Evolutionary conservation across 1,140 invertebrate genomes (phyloP).

Genomic region (Leptonema lineaticorne): DNA sequence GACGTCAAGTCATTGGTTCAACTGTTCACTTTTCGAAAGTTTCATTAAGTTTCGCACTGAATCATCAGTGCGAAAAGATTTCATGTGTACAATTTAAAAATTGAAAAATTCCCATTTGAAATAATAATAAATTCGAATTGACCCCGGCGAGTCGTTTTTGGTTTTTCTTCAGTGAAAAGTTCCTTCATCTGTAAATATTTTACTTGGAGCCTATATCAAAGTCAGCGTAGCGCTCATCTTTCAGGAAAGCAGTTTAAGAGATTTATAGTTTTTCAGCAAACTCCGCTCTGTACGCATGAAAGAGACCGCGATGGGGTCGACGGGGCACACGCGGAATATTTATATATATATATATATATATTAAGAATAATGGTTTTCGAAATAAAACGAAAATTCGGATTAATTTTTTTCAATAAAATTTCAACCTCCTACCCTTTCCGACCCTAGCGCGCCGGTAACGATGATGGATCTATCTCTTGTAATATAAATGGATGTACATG

Average conservation of each 20-base stretch:
- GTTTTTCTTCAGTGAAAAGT: too few relatives aligned
- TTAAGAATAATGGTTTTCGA: slow-evolving; percentile 5
- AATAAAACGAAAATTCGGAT: slow-evolving; percentile 13
- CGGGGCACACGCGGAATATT: neutral
- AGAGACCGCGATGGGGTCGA: neutral
- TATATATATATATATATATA: neutral
- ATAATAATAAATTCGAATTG: too few relatives aligned
- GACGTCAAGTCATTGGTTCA: too few relatives aligned
- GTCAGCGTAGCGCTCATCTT: slow-evolving; percentile 23
- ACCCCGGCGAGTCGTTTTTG: neutral
- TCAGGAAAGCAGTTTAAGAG: slow-evolving; percentile 25
- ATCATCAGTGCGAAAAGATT: too few relatives aligned
- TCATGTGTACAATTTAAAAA: too few relatives aligned
- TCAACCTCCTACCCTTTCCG: neutral
- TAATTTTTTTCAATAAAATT: slow-evolving; percentile 20
- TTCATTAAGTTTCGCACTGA: too few relatives aligned
- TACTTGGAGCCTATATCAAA: slow-evolving; percentile 22
- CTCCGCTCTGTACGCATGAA: neutral
- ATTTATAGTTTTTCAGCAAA: slow-evolving; percentile 27
- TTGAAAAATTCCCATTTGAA: too few relatives aligned
- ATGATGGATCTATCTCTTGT: slow-evolving; percentile 16
- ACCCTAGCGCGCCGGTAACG: neutral
- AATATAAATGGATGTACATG: slow-evolving; percentile 11
- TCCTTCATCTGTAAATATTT: slow-evolving; percentile 19
- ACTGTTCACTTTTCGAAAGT: too few relatives aligned